These are phyloP conservation scores for Setipinna tenuifilis DNA, from an alignment of 2,797 vertebrate genomes.

Conservation along the genomic window DNA sequence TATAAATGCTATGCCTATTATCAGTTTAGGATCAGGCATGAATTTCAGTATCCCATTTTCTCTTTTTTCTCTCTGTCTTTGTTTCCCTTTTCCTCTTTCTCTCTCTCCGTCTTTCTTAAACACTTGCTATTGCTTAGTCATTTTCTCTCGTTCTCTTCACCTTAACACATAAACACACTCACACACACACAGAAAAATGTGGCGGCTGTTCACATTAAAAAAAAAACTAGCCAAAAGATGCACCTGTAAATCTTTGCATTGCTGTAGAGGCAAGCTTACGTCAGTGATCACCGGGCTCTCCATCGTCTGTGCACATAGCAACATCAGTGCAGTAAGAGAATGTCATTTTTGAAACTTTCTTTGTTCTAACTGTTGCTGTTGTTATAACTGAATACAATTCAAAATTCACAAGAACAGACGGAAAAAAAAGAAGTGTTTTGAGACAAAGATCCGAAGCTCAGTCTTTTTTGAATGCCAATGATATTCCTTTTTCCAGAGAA, in stretches of 20 bases:
- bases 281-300: slow-evolving; percentile 19
- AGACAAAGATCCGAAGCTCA: slow-evolving; percentile 47
- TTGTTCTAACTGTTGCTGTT: slow-evolving; percentile 33
- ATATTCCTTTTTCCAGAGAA: slow-evolving; percentile 64
- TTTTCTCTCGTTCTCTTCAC: slow-evolving; percentile 38
- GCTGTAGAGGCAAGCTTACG: background rate
- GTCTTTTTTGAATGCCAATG: background rate
- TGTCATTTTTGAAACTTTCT: slow-evolving; percentile 57
- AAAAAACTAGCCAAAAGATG: background rate
- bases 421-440: background rate
- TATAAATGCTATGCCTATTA: slow-evolving; percentile 53
- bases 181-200: too few species aligned
- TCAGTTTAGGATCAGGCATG: slow-evolving; percentile 50
- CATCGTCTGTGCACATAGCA: slow-evolving; percentile 52
- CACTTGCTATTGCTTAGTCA: background rate
- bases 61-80: slow-evolving; percentile 28
- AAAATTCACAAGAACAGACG: background rate
- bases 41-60: background rate
- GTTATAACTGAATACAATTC: slow-evolving; percentile 19
- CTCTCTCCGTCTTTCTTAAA: slow-evolving; percentile 33
- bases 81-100: slow-evolving; percentile 41
- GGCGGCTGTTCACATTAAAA: background rate
- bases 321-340: slow-evolving; percentile 73
- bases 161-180: slow-evolving; percentile 11
- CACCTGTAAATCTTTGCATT: background rate